Percentiles rank a stretch among this genome's conserved stretches.
phyloP scores from a whole-genome alignment of 1,140 invertebrate species.

The Drosophila gunungcola region DNA sequence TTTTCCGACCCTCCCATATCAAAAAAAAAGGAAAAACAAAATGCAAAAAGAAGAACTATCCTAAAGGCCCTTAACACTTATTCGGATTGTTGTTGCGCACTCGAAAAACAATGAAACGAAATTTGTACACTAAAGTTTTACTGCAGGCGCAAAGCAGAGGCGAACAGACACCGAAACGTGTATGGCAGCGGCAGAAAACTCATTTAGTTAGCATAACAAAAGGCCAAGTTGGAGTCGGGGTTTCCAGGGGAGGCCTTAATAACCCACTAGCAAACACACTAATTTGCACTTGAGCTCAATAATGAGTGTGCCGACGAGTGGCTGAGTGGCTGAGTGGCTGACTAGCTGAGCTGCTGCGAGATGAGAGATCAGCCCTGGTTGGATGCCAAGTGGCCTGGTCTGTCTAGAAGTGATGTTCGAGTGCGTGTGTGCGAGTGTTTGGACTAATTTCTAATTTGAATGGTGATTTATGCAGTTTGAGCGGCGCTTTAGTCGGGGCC shows the following conservation, averaged over 20 bases:
- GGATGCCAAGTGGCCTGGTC: constrained; percentile 48
- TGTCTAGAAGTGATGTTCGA: constrained; percentile 54
- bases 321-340: constrained; percentile 19
- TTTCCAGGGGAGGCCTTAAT: constrained; percentile 61
- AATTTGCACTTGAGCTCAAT: constrained; percentile 83
- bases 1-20: constrained; percentile 33
- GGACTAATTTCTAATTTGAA: constrained; percentile 83
- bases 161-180: constrained; percentile 47
- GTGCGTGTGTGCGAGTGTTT: constrained; percentile 35
- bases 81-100: constrained; percentile 62
- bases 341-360: neutral
- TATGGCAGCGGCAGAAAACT: constrained; percentile 64
- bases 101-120: constrained; percentile 82
- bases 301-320: constrained; percentile 81
- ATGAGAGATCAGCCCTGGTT: constrained; percentile 33
- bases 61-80: constrained; percentile 37
- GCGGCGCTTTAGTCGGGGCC: constrained; percentile 35
- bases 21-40: constrained; percentile 35
- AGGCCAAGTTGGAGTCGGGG: constrained; percentile 31
- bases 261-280: constrained; percentile 82
- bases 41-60: constrained; percentile 45
- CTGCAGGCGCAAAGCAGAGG: constrained; percentile 41
- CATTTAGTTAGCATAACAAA: constrained; percentile 83
- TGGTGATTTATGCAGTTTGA: constrained; percentile 81
- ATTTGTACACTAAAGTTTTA: constrained; percentile 82